phyloP scores from a whole-genome alignment of 2,113 vertebrate genomes.

The Gopherus evgoodei region DNA sequence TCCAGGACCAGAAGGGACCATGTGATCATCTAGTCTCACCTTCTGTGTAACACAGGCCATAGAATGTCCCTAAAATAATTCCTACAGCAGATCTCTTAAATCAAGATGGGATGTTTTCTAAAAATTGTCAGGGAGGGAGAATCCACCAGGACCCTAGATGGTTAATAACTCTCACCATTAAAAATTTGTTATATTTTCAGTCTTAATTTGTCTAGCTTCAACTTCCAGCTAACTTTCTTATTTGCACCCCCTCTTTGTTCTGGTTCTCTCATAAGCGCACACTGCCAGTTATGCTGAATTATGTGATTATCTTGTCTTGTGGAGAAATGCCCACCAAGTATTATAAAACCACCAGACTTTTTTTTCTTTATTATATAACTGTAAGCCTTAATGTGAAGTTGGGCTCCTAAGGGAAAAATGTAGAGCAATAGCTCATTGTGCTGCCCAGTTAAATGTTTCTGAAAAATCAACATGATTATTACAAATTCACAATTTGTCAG shows the following conservation, averaged over 20 bases:
- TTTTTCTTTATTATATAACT: neutral
- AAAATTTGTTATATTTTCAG: neutral
- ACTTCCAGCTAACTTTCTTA: neutral
- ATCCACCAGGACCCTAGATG: neutral
- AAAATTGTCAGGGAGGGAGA: neutral
- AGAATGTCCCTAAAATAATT: neutral
- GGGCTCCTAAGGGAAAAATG: neutral
- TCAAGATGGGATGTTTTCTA: neutral
- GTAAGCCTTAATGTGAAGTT: neutral
- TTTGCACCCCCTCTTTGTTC: neutral
- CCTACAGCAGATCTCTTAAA: neutral
- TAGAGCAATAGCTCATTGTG: neutral
- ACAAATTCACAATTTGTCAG: neutral
- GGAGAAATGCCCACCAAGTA: neutral
- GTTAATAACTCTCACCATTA: neutral
- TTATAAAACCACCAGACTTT: neutral
- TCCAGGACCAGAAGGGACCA: neutral
- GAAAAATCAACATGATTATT: neutral
- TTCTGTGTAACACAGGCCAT: neutral
- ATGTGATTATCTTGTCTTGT: neutral
- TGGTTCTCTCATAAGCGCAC: fast-evolving
- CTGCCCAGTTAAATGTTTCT: neutral
- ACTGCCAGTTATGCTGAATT: neutral
- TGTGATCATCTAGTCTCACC: neutral
- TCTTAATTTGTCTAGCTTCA: neutral